Evolutionary conservation across 2,888 invertebrate species (phyloP).

Genomic region (Mactromeris polynyma): DNA sequence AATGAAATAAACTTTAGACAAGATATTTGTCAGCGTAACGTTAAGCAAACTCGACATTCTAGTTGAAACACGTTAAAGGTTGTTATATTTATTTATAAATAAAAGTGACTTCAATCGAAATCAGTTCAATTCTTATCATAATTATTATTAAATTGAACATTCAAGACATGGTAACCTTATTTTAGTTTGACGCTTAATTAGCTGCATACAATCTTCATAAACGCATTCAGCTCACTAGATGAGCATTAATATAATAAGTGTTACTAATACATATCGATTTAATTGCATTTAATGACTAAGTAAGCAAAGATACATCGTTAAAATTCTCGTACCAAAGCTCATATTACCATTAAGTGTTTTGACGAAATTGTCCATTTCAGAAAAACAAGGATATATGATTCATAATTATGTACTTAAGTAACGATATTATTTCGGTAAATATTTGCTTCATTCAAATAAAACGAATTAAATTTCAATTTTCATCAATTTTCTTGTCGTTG

Average conservation of each 20-base stretch:
- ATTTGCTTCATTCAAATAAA: slow-evolving; percentile 38
- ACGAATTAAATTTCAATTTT: slow-evolving; percentile 45
- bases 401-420: slow-evolving; percentile 21
- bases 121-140: neutral
- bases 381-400: slow-evolving; percentile 25
- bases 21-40: neutral
- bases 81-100: neutral
- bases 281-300: slow-evolving; percentile 18
- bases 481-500: slow-evolving; percentile 40
- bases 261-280: neutral
- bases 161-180: neutral
- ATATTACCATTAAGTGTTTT: slow-evolving; percentile 11
- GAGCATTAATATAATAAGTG: neutral
- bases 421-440: slow-evolving; percentile 38
- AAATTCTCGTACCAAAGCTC: neutral
- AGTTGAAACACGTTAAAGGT: neutral
- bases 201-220: neutral
- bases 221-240: neutral
- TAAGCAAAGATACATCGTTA: slow-evolving; percentile 10
- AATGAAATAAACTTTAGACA: neutral
- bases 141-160: neutral
- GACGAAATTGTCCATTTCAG: neutral
- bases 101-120: neutral
- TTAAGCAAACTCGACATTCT: neutral
- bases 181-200: neutral